Percentiles rank a stretch among this genome's conserved stretches.
phyloP scores from a whole-genome alignment of 2,888 invertebrate species.

The Nomada hirtipes region DNA sequence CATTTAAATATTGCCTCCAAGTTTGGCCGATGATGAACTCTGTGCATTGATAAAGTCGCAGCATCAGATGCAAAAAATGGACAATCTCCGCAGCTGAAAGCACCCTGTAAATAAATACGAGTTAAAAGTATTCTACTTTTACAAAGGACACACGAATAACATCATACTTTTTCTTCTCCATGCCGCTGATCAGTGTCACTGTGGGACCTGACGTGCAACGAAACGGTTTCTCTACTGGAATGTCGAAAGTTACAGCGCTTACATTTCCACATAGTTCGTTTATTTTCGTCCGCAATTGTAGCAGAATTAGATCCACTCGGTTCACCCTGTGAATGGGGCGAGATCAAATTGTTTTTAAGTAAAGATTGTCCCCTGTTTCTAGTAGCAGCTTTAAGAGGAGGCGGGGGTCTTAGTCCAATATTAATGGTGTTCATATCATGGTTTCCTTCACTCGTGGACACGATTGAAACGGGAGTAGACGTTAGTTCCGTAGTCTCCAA shows the following conservation, averaged over 20 bases:
- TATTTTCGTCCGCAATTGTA: slow-evolving; percentile 85
- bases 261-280: slow-evolving; percentile 94
- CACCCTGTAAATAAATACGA: slow-evolving; percentile 63
- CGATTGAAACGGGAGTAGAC: slow-evolving; percentile 65
- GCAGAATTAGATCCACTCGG: slow-evolving; percentile 59
- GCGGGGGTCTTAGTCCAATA: slow-evolving; percentile 83
- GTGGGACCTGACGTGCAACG: slow-evolving; percentile 89
- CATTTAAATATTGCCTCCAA: slow-evolving; percentile 91
- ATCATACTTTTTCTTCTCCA: slow-evolving; percentile 57
- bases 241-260: slow-evolving; percentile 94
- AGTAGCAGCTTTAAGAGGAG: slow-evolving; percentile 87
- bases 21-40: slow-evolving; percentile 89
- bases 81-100: slow-evolving; percentile 88
- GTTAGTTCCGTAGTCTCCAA: slow-evolving; percentile 70
- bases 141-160: not conserved
- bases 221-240: slow-evolving; percentile 87
- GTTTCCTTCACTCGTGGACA: slow-evolving; percentile 59
- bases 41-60: slow-evolving; percentile 87
- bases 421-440: slow-evolving; percentile 63
- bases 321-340: slow-evolving; percentile 44
- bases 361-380: slow-evolving; percentile 79
- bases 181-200: slow-evolving; percentile 83
- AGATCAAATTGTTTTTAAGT: slow-evolving; percentile 70
- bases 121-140: not conserved
- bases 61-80: slow-evolving; percentile 89